These are phyloP conservation scores for Idaea biselata DNA, from an alignment of 2,888 invertebrate species.

Conservation along the genomic window DNA sequence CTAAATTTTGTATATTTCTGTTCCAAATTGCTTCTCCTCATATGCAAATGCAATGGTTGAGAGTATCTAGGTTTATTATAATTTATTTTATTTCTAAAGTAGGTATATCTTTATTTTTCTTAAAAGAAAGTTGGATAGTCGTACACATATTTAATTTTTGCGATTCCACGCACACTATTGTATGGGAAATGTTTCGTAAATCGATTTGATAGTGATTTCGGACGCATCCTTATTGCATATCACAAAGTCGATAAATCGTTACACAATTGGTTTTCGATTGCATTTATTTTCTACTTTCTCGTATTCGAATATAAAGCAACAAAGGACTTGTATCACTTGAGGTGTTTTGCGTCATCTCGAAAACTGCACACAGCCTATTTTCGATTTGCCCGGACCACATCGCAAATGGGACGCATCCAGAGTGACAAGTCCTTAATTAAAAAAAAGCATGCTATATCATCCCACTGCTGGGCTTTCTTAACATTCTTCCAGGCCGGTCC, in stretches of 20 bases:
- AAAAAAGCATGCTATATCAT: too few relatives aligned
- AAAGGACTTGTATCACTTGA: too few relatives aligned
- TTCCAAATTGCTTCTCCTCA: not conserved
- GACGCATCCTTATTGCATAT: not conserved
- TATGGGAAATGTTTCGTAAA: not conserved
- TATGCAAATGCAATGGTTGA: not conserved
- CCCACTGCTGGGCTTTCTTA: too few relatives aligned
- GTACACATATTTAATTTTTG: not conserved
- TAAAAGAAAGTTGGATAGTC: not conserved
- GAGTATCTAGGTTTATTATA: not conserved
- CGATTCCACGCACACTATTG: not conserved
- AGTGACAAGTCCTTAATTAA: too few relatives aligned
- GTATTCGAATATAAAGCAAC: not conserved
- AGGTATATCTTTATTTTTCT: not conserved
- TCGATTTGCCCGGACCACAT: too few relatives aligned
- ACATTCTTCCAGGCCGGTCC: too few relatives aligned
- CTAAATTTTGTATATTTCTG: not conserved
- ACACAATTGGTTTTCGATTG: not conserved
- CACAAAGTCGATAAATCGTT: not conserved
- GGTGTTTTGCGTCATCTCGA: too few relatives aligned
- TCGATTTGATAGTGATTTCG: not conserved
- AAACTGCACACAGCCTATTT: too few relatives aligned
- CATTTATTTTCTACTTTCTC: not conserved
- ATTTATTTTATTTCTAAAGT: not conserved
- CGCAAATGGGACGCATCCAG: too few relatives aligned